A percentile compares a stretch with the other conserved stretches of the same genome.
Conservation (phyloP, 2,888 invertebrate genomes). For the Acrobasis suavella region DNA sequence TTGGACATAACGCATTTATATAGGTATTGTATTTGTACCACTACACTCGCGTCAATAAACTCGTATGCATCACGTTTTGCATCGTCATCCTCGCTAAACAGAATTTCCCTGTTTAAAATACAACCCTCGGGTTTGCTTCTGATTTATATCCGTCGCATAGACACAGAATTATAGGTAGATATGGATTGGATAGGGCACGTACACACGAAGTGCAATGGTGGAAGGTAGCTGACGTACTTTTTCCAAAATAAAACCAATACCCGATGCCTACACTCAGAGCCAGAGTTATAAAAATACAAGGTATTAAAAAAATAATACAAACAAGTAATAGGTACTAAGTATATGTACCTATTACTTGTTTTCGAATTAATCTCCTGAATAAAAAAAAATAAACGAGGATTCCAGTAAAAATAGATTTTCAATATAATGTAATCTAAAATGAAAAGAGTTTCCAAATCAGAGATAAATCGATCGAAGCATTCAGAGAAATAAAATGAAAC, state of each 20-base stretch:
- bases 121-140: constrained; percentile 40
- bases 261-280: too few relatives aligned
- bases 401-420: neutral
- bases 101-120: constrained; percentile 41
- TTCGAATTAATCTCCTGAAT: neutral
- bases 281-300: too few relatives aligned
- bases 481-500: neutral
- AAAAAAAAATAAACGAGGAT: neutral
- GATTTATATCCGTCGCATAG: constrained; percentile 40
- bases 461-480: neutral
- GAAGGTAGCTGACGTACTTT: neutral
- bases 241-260: too few relatives aligned
- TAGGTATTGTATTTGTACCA: too few relatives aligned
- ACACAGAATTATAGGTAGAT: too few relatives aligned
- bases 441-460: neutral
- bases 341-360: too few relatives aligned
- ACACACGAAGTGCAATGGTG: neutral
- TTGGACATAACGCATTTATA: too few relatives aligned
- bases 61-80: constrained; percentile 34
- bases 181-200: neutral
- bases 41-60: neutral
- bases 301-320: too few relatives aligned
- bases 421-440: neutral
- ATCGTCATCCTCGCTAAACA: constrained; percentile 45
- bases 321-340: too few relatives aligned